Percentiles rank a stretch among this genome's conserved stretches.
phyloP scores from a whole-genome alignment of 2,113 vertebrate genomes.

The Cettia cetti region DNA sequence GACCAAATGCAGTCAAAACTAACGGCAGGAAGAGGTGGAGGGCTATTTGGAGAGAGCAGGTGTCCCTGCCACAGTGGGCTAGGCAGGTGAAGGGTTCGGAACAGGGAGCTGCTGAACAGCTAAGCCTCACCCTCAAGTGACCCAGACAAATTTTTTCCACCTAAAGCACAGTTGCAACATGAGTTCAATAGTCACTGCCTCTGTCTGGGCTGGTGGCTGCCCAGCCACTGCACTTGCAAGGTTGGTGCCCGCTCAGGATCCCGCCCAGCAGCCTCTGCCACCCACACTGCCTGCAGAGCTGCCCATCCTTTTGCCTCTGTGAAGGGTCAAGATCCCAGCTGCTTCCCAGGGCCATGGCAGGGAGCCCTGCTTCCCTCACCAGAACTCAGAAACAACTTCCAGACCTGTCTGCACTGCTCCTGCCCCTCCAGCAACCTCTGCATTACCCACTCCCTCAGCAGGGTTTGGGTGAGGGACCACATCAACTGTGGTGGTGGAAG shows the following conservation, averaged over 20 bases:
- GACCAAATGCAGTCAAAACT: not conserved
- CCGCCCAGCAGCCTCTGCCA: not conserved
- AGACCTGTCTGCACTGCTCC: not conserved
- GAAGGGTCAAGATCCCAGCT: not conserved
- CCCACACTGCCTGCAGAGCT: not conserved
- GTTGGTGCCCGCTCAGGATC: not conserved
- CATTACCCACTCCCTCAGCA: not conserved
- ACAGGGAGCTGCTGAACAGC: conserved; percentile 1
- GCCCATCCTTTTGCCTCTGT: not conserved
- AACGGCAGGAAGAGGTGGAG: not conserved
- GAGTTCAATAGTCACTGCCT: not conserved
- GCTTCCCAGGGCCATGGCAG: not conserved
- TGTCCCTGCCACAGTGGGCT: fast-evolving
- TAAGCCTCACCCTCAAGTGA: conserved; percentile 12
- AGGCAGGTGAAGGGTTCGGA: not conserved
- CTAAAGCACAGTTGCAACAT: not conserved
- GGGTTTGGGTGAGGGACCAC: not conserved
- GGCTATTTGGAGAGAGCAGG: not conserved
- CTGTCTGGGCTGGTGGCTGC: not conserved
- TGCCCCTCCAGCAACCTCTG: not conserved
- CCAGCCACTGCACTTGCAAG: not conserved
- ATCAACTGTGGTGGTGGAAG: not conserved
- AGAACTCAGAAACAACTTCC: not conserved
- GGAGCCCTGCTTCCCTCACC: not conserved
- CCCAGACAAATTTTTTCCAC: conserved; percentile 30